Evolutionary conservation across 2,113 vertebrate species (phyloP), one percentile per base, ranked within the genome.

Genomic region (Menura novaehollandiae): DNA sequence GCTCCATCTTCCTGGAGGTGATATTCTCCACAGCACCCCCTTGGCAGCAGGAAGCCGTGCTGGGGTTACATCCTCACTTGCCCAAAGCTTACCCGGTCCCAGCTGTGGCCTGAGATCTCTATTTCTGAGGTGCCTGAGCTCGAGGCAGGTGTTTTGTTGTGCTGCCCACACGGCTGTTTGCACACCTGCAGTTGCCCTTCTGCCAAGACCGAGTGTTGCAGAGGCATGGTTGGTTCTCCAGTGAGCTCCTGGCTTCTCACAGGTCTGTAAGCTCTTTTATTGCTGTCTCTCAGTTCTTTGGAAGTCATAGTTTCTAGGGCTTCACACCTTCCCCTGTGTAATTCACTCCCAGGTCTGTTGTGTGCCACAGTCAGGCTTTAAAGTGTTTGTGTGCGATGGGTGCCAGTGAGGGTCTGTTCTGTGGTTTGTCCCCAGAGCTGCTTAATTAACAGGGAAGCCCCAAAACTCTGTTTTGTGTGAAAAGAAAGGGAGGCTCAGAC

Each of bases 171-270:
- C 0, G 9, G 73, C 59, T 85, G 56, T 87, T 79, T 53, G 52
- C 73, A 73, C 81, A 76, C 77, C 91, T 85, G 76, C 22, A 9
- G 13, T 28, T 28, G 16, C 22, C 63, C 46, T 78, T 41, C 80
- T 85, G 53, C 46, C 15, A 33, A 39, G 35, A 27, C 33, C 0
- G 0, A 53, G 43, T 0, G 0, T 20, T 71, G 56, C 16, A 39
- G 72, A 49, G 83, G 47, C 47, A 72, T 10, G 9, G 16, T 7
- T 51, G 62, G 58, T 27, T 82, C 74, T 78, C 74, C 81, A 87
- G 76, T 0, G 0, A 79, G 35, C 30, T 95, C 52, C 35, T 2
- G 27, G 75, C 69, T 76, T n/a, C 56, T 60, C 32, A 20, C 74
- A 73, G 87, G 27, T 91, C 67, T 81, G 91, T 56, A 78, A 58